Conservation (phyloP, 2,888 invertebrate genomes). For the Globia sparganii region DNA sequence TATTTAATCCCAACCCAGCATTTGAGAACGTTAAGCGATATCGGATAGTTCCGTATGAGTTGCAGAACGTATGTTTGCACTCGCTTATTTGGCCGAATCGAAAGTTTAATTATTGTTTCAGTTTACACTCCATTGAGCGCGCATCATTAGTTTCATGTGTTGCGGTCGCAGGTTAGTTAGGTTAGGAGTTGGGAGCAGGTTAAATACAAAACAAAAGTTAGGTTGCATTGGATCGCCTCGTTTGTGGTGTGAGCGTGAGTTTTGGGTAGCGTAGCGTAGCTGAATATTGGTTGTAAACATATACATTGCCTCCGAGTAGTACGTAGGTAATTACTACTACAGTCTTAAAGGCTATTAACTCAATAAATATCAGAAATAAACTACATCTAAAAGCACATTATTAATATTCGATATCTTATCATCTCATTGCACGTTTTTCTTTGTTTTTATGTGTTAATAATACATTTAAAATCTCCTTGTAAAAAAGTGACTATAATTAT, state of each 20-base stretch:
- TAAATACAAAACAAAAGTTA: conserved; percentile 35
- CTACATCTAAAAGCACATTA: too few relatives aligned
- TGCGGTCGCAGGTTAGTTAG: too few relatives aligned
- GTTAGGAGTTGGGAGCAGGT: too few relatives aligned
- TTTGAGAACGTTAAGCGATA: conserved; percentile 64
- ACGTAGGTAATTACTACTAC: too few relatives aligned
- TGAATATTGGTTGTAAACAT: not conserved
- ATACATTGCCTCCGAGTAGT: not conserved
- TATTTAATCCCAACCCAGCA: conserved; percentile 64
- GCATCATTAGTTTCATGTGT: conserved; percentile 55
- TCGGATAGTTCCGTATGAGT: conserved; percentile 57
- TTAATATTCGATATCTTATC: too few relatives aligned
- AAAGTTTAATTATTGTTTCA: conserved; percentile 74
- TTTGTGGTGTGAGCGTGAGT: not conserved
- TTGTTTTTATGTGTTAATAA: too few relatives aligned
- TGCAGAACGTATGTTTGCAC: conserved; percentile 49
- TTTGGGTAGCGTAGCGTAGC: not conserved
- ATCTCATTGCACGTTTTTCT: too few relatives aligned
- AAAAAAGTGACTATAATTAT: too few relatives aligned
- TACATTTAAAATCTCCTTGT: too few relatives aligned
- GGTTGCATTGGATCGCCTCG: conserved; percentile 13
- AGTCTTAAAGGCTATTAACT: too few relatives aligned
- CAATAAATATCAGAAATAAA: too few relatives aligned
- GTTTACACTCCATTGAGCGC: conserved; percentile 61
- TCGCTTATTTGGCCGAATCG: conserved; percentile 42